Percentiles rank a stretch among this genome's conserved stretches.
Conservation (phyloP, 35 echinoderm and acorn worm species). For the Anneissia japonica region DNA sequence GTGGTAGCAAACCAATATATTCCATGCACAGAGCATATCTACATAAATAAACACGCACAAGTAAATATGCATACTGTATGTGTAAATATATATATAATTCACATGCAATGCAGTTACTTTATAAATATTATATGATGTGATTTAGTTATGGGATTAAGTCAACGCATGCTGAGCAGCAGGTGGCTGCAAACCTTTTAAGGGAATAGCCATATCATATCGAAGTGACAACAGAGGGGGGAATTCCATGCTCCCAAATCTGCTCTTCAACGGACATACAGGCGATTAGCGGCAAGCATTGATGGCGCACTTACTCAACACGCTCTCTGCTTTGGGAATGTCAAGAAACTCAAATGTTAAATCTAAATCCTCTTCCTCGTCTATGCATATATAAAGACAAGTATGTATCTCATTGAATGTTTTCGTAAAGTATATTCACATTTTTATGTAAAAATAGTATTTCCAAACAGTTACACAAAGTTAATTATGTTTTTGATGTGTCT, state of each 20-base stretch:
- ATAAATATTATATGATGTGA: not conserved
- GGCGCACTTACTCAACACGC: not conserved
- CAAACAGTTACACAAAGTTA: no score
- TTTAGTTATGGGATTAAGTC: no score
- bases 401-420: no score
- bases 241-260: not conserved
- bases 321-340: not conserved
- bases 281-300: not conserved
- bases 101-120: not conserved
- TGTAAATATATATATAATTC: not conserved
- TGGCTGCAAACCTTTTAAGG: not conserved
- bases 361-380: not conserved
- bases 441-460: no score
- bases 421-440: no score
- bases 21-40: not conserved
- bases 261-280: not conserved
- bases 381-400: constrained; percentile 1
- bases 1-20: no score
- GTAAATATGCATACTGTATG: no score
- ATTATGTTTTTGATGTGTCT: no score
- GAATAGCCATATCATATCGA: not conserved
- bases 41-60: not conserved
- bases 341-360: not conserved
- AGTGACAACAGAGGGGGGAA: not conserved
- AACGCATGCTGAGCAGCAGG: not conserved